phyloP scores from a whole-genome alignment of 23 tunicate species.

The Botrylloides violaceus region DNA sequence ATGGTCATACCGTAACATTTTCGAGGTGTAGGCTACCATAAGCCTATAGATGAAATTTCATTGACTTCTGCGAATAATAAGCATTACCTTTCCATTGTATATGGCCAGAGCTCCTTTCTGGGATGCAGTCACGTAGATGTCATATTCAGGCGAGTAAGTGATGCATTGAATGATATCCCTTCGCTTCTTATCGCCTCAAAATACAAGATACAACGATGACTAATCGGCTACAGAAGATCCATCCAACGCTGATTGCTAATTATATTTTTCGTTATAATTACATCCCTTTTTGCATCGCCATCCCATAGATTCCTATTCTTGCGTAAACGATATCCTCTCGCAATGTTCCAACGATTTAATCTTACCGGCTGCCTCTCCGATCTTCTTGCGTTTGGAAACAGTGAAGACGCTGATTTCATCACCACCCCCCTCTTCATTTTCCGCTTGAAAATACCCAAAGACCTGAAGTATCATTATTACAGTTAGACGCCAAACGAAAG shows the following conservation, averaged over 20 bases:
- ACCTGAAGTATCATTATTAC: constrained; percentile 16
- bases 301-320: too few relatives aligned
- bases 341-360: too few relatives aligned
- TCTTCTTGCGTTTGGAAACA: constrained; percentile 58
- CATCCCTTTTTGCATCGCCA: too few relatives aligned
- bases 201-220: background rate
- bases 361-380: constrained; percentile 90
- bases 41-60: too few relatives aligned
- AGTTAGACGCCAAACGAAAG: background rate
- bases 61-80: too few relatives aligned
- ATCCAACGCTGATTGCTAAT: too few relatives aligned
- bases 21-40: too few relatives aligned
- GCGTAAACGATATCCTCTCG: too few relatives aligned
- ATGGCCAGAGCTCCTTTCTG: constrained; percentile 83
- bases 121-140: constrained; percentile 72
- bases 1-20: too few relatives aligned
- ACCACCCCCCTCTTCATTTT: constrained; percentile 43
- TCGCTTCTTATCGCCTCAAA: constrained; percentile 75
- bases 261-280: too few relatives aligned
- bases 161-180: constrained; percentile 70
- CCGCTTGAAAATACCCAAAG: constrained; percentile 83
- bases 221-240: too few relatives aligned
- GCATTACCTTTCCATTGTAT: constrained; percentile 79
- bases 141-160: constrained; percentile 71
- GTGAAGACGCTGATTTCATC: constrained; percentile 88